Evolutionary conservation across 2,113 vertebrate genomes (phyloP), one percentile per base, ranked within the genome.

Genomic region (Lepidothrix coronata): DNA sequence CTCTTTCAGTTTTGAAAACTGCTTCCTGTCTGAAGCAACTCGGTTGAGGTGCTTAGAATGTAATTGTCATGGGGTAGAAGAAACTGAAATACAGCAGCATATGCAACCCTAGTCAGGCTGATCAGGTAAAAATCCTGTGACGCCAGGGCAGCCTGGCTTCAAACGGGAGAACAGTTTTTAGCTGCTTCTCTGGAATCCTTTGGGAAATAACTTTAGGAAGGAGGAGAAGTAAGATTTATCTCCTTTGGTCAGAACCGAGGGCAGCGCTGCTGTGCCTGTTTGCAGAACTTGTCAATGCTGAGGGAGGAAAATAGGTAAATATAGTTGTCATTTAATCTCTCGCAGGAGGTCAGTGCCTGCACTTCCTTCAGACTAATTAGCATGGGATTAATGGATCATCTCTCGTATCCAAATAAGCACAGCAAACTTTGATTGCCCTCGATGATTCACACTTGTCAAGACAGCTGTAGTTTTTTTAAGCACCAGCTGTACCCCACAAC

Each of bases 281-380:
- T 28, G 52, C 62, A 85, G 67, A 97, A 89, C 71, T 93, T 93
- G 44, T 72, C 67, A 43, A 41, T 94, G 82, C 15, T 3, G 14
- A 80, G 70, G 55, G 41, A 93, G 87, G 66, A 95, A 90, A 96
- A 91, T 65, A 94, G 74, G 92, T 97, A 95, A 97, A 93, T 94
- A 95, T 96, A 97, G 78, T 85, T 96, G 82, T 85, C 93, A 79
- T 95, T 88, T 97, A 97, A 97, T 95, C 92, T 97, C 94, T 91
- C 66, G 67, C 31, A 72, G 87, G 94, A 97, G 92, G 85, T 97
- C 95, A 97, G 71, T 59, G 70, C 92, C 66, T 93, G 67, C 93
- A 87, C 78, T 94, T 92, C 91, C 95, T 91, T 85, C 57, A 95
- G 82, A 66, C 67, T 96, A 93, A 96, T 96, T 97, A 96, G 59